Base-by-base conservation (phyloP, 2,113 vertebrate species). In the Takifugu bimaculatus region DNA sequence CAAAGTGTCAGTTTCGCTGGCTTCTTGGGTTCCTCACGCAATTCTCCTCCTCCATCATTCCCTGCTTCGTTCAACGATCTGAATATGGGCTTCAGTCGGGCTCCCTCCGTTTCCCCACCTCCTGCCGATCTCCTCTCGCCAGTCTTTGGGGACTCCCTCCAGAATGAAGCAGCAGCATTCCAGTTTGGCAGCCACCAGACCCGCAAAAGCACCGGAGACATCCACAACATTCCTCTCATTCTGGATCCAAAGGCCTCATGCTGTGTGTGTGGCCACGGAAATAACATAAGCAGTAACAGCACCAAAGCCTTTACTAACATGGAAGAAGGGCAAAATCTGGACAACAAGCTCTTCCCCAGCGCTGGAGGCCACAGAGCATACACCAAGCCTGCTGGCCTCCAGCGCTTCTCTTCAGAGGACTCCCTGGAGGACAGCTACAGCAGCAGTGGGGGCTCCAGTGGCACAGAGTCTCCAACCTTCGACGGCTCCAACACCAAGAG, bases 341-440 rank as follows among this genome's bases (percentile, higher is more conserved):
- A 83, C n/a, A 43, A 1, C 43, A 27, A 59, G 57, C 60, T 64
- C 50, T 60, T 75, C 45, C 75, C 81, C 12, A 42, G 54, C 39
- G 3, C 72, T 2, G 70, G 55, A 20, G 44, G 53, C 63, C 72
- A 73, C 1, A 65, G 64, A 2, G 77, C 51, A 14, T 85, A 80
- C 39, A 25, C 1, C 12, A 88, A 81, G 74, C 55, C 79, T 10
- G 9, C 70, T 2, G 60, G 45, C 15, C 72, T 90, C 57, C 91
- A 94, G 70, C 89, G 93, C 2, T 94, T 92, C 76, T 90, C 94
- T 13, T 96, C 94, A 0, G 89, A 93, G 53, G 94, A 93, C 73
- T 96, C 94, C 4, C 87, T 96, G 14, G 94, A 96, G 1, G 94
- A 94, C 26, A 93, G 92, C 67, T 93, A 93, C 72, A 93, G 91